Conservation (phyloP, 1,140 invertebrate genomes). For the Drosophila eugracilis region DNA sequence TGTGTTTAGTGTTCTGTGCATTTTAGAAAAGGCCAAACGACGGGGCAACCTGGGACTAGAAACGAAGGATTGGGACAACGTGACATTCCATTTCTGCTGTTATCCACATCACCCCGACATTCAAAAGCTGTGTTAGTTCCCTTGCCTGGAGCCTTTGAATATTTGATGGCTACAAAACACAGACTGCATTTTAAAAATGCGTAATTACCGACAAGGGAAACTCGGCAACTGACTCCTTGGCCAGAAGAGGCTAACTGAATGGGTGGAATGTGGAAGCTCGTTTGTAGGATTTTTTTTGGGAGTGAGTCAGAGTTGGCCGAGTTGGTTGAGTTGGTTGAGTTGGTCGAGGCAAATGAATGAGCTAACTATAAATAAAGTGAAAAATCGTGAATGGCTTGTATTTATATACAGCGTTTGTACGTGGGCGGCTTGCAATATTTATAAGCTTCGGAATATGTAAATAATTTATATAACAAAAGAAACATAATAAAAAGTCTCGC, state of each 20-base stretch:
- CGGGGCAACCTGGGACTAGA: constrained; percentile 16
- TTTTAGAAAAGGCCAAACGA: constrained; percentile 52
- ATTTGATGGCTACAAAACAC: constrained; percentile 48
- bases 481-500: constrained; percentile 5
- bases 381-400: constrained; percentile 37
- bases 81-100: constrained; percentile 13
- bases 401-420: constrained; percentile 13
- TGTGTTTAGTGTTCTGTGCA: constrained; percentile 44
- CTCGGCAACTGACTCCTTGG: constrained; percentile 38
- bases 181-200: constrained; percentile 56
- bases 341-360: constrained; percentile 9
- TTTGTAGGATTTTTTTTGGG: not conserved
- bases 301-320: not conserved
- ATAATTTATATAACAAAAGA: constrained; percentile 31
- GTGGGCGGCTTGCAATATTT: constrained; percentile 45
- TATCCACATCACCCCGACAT: too few species aligned
- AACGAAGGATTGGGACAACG: constrained; percentile 8
- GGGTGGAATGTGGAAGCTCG: not conserved
- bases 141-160: constrained; percentile 31
- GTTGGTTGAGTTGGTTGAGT: not conserved
- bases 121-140: constrained; percentile 7
- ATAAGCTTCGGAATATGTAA: constrained; percentile 17
- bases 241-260: constrained; percentile 11
- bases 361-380: constrained; percentile 47
- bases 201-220: constrained; percentile 58